Percentiles rank a stretch among this genome's conserved stretches.
Evolutionary conservation across 2,888 invertebrate species (phyloP).

Genomic region (Enchytraeus crypticus): DNA sequence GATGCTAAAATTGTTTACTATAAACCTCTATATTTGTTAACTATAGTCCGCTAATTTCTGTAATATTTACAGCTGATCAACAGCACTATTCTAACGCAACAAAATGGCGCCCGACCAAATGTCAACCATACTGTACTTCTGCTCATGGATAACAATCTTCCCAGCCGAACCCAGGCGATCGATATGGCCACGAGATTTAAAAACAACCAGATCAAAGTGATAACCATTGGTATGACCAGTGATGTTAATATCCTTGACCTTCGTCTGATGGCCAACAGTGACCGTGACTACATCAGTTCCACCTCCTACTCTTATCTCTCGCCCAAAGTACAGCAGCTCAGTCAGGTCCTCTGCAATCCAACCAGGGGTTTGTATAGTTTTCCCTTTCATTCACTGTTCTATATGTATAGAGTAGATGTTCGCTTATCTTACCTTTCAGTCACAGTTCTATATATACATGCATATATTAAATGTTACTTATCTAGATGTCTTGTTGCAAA

Average conservation of each 20-base stretch:
- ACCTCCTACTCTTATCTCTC: constrained; percentile 1
- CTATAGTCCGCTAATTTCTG: no score
- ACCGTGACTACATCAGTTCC: background rate
- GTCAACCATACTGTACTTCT: background rate
- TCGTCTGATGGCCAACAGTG: background rate
- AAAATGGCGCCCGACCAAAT: background rate
- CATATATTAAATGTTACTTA: no score
- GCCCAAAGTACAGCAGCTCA: background rate
- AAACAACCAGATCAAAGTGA: background rate
- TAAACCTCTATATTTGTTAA: no score
- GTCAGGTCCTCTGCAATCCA: constrained; percentile 6
- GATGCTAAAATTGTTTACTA: no score
- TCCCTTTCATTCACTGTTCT: no score
- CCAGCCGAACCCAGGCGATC: background rate
- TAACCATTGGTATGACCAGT: constrained; percentile 4
- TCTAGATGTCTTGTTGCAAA: no score
- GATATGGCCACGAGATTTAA: background rate
- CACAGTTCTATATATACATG: no score
- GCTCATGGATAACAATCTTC: background rate
- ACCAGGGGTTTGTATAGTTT: no score
- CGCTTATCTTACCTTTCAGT: no score
- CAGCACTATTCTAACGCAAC: no score
- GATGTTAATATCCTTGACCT: background rate
- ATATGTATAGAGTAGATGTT: no score
- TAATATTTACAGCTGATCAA: no score